Conservation (phyloP, 1,140 invertebrate genomes). For the Zaprionus tsacasi region DNA sequence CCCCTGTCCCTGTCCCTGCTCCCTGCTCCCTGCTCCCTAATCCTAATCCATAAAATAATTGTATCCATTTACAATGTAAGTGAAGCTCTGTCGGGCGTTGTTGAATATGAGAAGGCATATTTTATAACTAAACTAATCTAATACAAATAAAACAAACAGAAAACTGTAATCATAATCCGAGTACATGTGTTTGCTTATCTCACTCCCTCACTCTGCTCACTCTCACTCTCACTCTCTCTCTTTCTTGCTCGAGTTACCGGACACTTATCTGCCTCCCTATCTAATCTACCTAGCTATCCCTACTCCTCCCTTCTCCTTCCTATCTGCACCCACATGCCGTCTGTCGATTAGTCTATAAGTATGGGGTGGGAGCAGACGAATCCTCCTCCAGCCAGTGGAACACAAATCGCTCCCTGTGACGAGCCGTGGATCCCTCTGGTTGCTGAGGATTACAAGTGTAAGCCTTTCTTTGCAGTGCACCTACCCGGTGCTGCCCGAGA, state of each 20-base stretch:
- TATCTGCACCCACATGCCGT: conserved; percentile 9
- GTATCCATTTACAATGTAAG: conserved; percentile 58
- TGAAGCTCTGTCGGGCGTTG: conserved; percentile 42
- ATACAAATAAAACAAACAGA: conserved; percentile 42
- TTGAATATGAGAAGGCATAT: conserved; percentile 65
- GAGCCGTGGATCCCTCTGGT: neutral
- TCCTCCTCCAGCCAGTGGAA: neutral
- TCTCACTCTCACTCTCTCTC: conserved; percentile 1
- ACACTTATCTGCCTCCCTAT: neutral
- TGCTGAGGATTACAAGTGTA: neutral
- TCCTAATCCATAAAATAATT: conserved; percentile 13
- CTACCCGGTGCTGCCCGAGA: conserved; percentile 87
- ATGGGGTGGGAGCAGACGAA: neutral
- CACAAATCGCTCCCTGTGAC: neutral
- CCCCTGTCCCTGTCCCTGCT: neutral
- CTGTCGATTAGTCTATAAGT: neutral
- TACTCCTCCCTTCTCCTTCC: neutral
- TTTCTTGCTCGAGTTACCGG: neutral
- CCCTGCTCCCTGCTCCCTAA: neutral
- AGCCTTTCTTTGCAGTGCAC: conserved; percentile 84
- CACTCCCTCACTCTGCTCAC: neutral
- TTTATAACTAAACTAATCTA: conserved; percentile 52
- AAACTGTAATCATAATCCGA: conserved; percentile 36
- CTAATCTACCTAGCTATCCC: conserved; percentile 10
- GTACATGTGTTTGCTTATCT: neutral